phyloP scores from a whole-genome alignment of 2,797 vertebrate genomes.

The Acipenser transmontanus region DNA sequence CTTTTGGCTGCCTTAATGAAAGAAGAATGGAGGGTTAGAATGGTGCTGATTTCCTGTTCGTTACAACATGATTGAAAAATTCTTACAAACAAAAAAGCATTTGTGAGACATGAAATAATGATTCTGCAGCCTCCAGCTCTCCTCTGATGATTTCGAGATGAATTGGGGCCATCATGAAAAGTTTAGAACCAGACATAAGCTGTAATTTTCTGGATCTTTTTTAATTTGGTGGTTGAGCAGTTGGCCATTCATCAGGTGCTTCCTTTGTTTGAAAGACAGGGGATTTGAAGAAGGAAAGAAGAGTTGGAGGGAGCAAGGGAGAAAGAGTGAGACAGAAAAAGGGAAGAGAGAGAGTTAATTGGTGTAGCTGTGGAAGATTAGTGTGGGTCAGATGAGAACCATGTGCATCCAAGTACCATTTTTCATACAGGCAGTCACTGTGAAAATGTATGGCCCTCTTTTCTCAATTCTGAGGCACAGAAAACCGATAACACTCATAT shows the following conservation, averaged over 20 bases:
- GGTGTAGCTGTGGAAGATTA: slow-evolving; percentile 54
- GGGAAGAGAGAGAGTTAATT: neutral
- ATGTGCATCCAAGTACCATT: slow-evolving; percentile 63
- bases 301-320: slow-evolving; percentile 32
- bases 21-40: too few species aligned
- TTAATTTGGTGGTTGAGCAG: neutral
- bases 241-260: slow-evolving; percentile 66
- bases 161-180: slow-evolving; percentile 11
- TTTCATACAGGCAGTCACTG: slow-evolving; percentile 70
- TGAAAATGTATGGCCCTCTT: slow-evolving; percentile 67
- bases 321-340: slow-evolving; percentile 20
- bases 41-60: too few species aligned
- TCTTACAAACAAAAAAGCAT: too few species aligned
- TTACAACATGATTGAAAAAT: too few species aligned
- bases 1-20: too few species aligned
- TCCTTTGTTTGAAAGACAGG: slow-evolving; percentile 58
- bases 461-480: slow-evolving; percentile 48
- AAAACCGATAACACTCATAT: slow-evolving; percentile 62
- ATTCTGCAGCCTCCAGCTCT: slow-evolving; percentile 13
- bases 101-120: slow-evolving; percentile 17
- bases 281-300: slow-evolving; percentile 56
- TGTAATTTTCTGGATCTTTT: slow-evolving; percentile 1
- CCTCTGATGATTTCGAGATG: neutral
- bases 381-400: slow-evolving; percentile 70
- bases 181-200: slow-evolving; percentile 9